Evolutionary conservation across 1,140 invertebrate species (phyloP), one percentile per base, ranked within the genome.

Genomic region (Epicauta chinensis): DNA sequence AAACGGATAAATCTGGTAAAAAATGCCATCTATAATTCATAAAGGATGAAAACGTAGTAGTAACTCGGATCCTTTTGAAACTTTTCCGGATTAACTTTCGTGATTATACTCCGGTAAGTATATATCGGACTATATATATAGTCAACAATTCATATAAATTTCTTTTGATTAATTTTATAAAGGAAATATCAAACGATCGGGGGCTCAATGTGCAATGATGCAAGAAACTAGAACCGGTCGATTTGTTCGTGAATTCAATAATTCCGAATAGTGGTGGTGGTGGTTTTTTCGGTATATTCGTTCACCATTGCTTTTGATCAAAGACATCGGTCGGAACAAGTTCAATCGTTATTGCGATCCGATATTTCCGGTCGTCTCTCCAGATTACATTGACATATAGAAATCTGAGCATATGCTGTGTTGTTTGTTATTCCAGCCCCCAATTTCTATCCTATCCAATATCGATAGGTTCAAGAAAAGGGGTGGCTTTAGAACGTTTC

Each of bases 21-120:
- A 64, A 63, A 61, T 60, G 56, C 51, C 49, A 66, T 64, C 60
- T 64, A 64, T 64, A 66, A 66, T 64, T 66, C 64, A 64, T 64
- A 64, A 64, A 58, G 64, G 55, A 58, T 63, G 53, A 59, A 40
- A 41, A 41, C 42, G 41, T 50, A 50, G 58, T 45, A 56, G 30
- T 46, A 36, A 36, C 16, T 30, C n/a, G 35, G 23, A 47, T 16
- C 14, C 34, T 47, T 37, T 47, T 36, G 38, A 47, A 47, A 47
- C 32, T 47, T 47, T 47, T 47, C 45, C 34, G 45, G 45, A 47
- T 47, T 47, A 47, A 47, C 45, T 37, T 17, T 4, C 4, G 17
- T 13, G 45, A 47, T 47, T 47, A 47, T 47, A 37, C 38, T n/a
- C n/a, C 31, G 10, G 15, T 43, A 15, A 15, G 5, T 15, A 23